These are phyloP conservation scores for Caretta caretta DNA, from an alignment of 2,113 vertebrate species.

Conservation along the genomic window DNA sequence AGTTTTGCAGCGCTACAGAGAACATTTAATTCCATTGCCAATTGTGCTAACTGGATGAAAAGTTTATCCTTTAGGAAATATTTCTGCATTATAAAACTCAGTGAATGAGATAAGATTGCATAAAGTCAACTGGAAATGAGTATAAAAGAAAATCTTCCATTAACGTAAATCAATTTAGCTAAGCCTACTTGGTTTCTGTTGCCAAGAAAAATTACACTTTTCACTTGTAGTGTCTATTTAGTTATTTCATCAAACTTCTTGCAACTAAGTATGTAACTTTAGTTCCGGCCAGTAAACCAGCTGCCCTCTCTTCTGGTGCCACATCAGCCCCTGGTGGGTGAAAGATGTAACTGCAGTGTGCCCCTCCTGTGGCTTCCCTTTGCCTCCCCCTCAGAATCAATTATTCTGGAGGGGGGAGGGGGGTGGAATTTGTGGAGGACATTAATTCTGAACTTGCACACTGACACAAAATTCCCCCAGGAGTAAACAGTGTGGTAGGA, in stretches of 20 bases:
- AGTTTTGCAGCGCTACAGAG: conserved; percentile 8
- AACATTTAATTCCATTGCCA: conserved; percentile 5
- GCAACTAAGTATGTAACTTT: not conserved
- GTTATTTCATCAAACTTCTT: not conserved
- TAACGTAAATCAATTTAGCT: conserved; percentile 31
- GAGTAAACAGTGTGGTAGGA: not conserved
- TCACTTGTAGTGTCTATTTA: not conserved
- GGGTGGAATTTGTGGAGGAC: not conserved
- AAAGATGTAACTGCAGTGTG: not conserved
- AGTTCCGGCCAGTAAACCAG: not conserved
- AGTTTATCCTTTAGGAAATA: conserved; percentile 35
- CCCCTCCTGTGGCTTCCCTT: not conserved
- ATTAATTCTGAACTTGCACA: not conserved
- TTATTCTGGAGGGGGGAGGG: not conserved
- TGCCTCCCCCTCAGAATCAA: not conserved
- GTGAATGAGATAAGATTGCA: conserved; percentile 42
- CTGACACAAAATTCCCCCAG: not conserved
- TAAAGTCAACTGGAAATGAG: conserved; percentile 35
- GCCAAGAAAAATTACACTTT: not conserved
- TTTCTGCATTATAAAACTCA: conserved; percentile 17
- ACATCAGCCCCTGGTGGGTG: not conserved
- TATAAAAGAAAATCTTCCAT: conserved; percentile 17
- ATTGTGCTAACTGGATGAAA: conserved; percentile 39
- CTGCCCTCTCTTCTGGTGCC: too few species aligned
- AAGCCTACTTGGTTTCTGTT: not conserved